Conservation (phyloP, 2,888 invertebrate species). For the Erpobdella octoculata region DNA sequence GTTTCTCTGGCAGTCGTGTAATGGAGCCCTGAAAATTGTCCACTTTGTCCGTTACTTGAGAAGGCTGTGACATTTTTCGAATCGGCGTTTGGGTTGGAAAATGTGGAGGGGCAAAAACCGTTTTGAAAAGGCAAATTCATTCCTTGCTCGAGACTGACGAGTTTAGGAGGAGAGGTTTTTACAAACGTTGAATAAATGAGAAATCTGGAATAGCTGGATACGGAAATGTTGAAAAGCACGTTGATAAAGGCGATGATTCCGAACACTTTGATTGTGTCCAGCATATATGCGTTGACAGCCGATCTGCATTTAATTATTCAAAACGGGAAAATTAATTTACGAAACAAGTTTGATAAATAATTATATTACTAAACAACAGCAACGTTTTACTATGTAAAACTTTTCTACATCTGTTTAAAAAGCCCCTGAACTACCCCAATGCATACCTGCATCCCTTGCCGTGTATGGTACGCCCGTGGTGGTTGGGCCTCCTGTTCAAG, state of each 20-base stretch:
- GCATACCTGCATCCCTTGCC: slow-evolving; percentile 7
- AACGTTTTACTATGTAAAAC: no score
- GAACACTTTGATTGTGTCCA: slow-evolving; percentile 8
- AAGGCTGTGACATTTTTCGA: neutral
- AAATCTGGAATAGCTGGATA: neutral
- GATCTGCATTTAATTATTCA: neutral
- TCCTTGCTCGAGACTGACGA: neutral
- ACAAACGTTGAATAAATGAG: neutral
- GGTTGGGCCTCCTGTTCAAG: no score
- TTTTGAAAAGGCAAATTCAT: neutral
- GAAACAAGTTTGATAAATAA: no score
- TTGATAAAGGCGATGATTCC: neutral
- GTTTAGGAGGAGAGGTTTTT: no score
- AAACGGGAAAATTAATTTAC: no score
- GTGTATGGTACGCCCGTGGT: neutral
- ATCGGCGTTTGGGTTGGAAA: neutral
- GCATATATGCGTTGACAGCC: slow-evolving; percentile 9
- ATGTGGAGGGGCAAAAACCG: neutral
- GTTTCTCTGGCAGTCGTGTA: no score
- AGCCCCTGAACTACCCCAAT: no score
- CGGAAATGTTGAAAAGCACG: slow-evolving; percentile 19
- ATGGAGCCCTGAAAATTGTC: neutral
- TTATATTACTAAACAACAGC: no score
- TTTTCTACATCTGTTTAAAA: no score
- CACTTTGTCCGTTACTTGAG: neutral